Evolutionary conservation across 2,113 vertebrate species (phyloP), one percentile per base, ranked within the genome.

Genomic region (Passerina amoena): DNA sequence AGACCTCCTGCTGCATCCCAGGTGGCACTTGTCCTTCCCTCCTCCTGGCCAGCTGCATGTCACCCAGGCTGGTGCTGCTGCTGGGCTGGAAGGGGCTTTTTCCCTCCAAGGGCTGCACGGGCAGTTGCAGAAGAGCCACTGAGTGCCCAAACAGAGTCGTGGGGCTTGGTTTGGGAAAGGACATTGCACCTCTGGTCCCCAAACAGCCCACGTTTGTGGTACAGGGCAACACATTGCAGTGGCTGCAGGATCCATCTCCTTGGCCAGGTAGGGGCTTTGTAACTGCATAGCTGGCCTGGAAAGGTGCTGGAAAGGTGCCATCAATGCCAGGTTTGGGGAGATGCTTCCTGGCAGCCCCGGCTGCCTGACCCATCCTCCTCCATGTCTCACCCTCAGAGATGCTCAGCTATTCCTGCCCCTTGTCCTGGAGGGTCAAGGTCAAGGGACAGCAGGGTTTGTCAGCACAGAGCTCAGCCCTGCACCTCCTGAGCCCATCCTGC

Each of bases 71-170:
- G n/a, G 22, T 76, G 77, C 11, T 48, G 14, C 1, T 1, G 11
- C 24, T 61, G n/a, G 22, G 18, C 59, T 81, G 54, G 31, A 69
- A 61, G 37, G 18, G 10, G 17, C 21, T 61, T 81, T 27, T 33
- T 11, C 25, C 16, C 4, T 37, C 6, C 2, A 0, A 30, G 56
- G 28, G 19, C 57, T 22, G 8, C 1, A 3, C 0, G 2, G 11
- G 59, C 28, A 28, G 40, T 8, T 37, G 60, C 20, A 37, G 33
- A 63, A 68, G 21, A 82, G 53, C 31, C 7, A 9, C 2, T 14
- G n/a, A 75, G 21, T 27, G 22, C n/a, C 31, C 24, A 13, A 28
- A 33, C 9, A 47, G 50, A 51, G 44, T 57, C 35, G 24, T 76
- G 63, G 35, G 15, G 47, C 19, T n/a, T 4, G 1, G 45, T 35